Conservation (phyloP, 2,888 invertebrate genomes). For the Buathra laborator region DNA sequence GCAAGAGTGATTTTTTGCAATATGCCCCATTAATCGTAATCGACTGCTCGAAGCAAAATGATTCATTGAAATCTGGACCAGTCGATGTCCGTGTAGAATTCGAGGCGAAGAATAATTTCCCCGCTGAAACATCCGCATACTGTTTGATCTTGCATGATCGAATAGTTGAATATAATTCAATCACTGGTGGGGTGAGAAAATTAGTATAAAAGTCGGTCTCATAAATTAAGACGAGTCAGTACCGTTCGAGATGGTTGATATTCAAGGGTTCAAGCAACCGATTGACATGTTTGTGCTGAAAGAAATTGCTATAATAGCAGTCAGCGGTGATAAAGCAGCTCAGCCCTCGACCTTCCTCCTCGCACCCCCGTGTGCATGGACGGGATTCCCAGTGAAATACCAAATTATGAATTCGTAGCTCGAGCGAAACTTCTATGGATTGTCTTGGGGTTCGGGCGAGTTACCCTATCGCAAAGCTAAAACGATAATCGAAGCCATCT, state of each 20-base stretch:
- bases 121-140: slow-evolving; percentile 10
- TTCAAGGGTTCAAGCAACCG: slow-evolving; percentile 15
- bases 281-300: neutral
- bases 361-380: neutral
- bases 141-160: slow-evolving; percentile 5
- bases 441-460: neutral
- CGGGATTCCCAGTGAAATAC: neutral
- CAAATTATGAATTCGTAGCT: neutral
- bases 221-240: neutral
- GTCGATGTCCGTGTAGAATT: slow-evolving; percentile 10
- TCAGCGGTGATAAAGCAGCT: neutral
- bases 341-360: neutral
- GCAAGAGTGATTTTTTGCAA: slow-evolving; percentile 22
- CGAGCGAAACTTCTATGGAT: neutral
- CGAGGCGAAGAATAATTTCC: neutral
- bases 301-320: neutral
- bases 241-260: neutral
- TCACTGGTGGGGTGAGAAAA: neutral
- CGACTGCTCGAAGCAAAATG: too few relatives aligned
- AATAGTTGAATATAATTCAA: neutral
- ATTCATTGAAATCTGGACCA: neutral
- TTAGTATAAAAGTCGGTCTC: neutral
- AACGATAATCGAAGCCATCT: slow-evolving; percentile 18
- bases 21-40: neutral
- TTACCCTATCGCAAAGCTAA: slow-evolving; percentile 24